phyloP scores from a whole-genome alignment of 2,113 vertebrate species.

The Shinisaurus crocodilurus region DNA sequence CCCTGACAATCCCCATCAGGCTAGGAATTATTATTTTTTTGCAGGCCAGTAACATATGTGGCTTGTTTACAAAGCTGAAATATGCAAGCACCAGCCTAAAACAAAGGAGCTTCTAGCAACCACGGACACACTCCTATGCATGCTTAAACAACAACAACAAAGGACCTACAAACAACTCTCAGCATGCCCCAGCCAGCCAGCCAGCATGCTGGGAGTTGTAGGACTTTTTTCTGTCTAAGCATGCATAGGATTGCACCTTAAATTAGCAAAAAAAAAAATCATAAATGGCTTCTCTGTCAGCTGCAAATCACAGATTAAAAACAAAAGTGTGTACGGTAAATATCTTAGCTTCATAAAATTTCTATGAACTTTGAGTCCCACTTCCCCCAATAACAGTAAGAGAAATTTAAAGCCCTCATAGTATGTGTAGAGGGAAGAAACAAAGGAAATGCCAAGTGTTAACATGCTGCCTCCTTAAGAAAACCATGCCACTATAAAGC shows the following conservation, averaged over 20 bases:
- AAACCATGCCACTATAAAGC: background rate
- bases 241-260: no score
- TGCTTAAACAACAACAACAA: no score
- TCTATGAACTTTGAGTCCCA: background rate
- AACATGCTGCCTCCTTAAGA: background rate
- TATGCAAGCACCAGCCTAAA: accelerated
- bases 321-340: background rate
- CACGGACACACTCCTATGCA: no score
- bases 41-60: background rate
- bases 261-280: background rate
- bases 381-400: background rate
- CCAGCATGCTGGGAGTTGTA: no score
- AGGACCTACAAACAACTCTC: no score
- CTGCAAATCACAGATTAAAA: background rate
- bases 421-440: background rate
- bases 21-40: no score
- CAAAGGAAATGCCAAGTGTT: background rate
- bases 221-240: no score
- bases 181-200: no score
- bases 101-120: accelerated
- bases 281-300: background rate
- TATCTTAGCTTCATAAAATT: background rate
- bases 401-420: background rate
- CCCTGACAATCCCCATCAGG: background rate
- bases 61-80: background rate